A percentile compares a stretch with the other conserved stretches of the same genome.
Conservation (phyloP, 2,888 invertebrate species). For the Tipula helvola region DNA sequence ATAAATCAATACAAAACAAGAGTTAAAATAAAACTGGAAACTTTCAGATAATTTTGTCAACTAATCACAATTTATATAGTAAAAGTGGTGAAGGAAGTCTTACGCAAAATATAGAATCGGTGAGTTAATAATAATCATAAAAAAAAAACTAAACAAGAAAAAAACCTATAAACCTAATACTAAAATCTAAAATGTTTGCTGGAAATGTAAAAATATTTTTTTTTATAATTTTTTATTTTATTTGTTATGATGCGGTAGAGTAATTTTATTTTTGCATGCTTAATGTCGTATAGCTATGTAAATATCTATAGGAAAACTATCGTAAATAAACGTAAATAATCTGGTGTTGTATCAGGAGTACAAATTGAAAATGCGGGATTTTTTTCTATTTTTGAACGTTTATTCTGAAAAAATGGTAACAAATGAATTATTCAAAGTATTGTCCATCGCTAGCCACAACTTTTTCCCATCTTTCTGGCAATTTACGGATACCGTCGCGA, state of each 20-base stretch:
- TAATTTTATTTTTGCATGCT: neutral
- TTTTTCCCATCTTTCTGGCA: too few relatives aligned
- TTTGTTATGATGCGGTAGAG: neutral
- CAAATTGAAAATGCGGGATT: too few relatives aligned
- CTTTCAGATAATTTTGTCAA: constrained; percentile 6
- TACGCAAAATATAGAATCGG: constrained; percentile 7
- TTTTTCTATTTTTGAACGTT: too few relatives aligned
- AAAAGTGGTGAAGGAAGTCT: constrained; percentile 5
- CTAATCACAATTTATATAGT: neutral
- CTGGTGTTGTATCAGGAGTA: neutral
- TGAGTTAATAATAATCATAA: neutral
- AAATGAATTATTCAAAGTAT: too few relatives aligned
- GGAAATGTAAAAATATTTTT: neutral
- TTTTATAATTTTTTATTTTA: neutral
- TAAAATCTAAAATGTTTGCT: neutral
- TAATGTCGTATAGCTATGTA: neutral
- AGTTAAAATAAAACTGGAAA: neutral
- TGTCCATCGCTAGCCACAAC: too few relatives aligned
- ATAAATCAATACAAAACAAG: neutral
- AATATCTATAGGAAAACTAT: neutral
- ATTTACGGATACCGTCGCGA: too few relatives aligned
- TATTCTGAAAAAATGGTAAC: too few relatives aligned
- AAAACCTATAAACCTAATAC: neutral
- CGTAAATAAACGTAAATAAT: neutral
- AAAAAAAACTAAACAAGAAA: neutral